These are phyloP conservation scores for Egretta garzetta DNA, from an alignment of 2,113 vertebrate species.

Conservation along the genomic window DNA sequence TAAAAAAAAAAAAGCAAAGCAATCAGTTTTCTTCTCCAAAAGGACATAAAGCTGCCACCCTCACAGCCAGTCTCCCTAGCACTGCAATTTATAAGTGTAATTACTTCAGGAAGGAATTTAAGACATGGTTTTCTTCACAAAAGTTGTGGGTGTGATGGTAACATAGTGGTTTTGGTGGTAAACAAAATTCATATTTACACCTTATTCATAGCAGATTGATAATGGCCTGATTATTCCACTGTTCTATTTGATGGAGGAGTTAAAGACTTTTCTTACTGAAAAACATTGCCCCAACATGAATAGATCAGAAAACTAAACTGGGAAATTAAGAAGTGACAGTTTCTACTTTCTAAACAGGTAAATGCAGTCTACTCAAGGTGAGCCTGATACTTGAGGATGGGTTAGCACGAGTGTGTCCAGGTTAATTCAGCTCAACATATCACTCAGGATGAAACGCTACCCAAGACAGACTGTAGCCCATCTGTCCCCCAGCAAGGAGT, in stretches of 20 bases:
- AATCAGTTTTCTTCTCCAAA: background rate
- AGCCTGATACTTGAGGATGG: background rate
- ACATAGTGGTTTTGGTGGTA: background rate
- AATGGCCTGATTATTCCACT: background rate
- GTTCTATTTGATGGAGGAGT: background rate
- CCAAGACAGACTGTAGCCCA: rapidly evolving
- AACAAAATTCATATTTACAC: background rate
- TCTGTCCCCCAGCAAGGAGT: background rate
- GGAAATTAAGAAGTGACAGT: background rate
- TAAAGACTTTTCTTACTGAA: background rate
- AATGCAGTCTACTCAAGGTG: background rate
- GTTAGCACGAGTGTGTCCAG: background rate
- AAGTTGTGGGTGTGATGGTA: background rate
- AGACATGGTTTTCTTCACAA: background rate
- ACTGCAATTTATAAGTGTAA: background rate
- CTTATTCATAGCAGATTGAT: background rate
- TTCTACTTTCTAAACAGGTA: background rate
- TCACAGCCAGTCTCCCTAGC: background rate
- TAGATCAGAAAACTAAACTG: background rate
- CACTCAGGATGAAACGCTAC: background rate
- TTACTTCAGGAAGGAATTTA: background rate
- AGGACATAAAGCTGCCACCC: background rate
- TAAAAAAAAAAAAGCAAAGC: background rate
- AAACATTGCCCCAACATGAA: background rate
- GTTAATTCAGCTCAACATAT: background rate